phyloP scores from a whole-genome alignment of 2,888 invertebrate genomes.

The Eurytoma adleriae region DNA sequence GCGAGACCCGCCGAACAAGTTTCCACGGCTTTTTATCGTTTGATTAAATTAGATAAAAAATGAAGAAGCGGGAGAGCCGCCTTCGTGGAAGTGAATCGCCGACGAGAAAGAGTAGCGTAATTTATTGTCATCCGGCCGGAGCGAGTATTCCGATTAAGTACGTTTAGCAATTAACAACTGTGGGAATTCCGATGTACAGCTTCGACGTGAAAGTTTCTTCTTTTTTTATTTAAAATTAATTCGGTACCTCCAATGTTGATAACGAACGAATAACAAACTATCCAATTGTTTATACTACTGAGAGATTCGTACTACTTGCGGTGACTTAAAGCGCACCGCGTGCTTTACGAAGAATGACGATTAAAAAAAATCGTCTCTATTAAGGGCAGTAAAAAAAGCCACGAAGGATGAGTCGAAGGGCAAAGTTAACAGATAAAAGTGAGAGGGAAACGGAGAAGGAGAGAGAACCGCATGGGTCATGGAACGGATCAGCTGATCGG shows the following conservation, averaged over 20 bases:
- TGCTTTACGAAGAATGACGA: no score
- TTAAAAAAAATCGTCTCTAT: not conserved
- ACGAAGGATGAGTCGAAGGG: not conserved
- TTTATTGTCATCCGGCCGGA: slow-evolving; percentile 6
- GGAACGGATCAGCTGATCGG: slow-evolving; percentile 76
- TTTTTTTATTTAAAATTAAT: no score
- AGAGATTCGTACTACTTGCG: no score
- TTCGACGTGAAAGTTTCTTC: not conserved
- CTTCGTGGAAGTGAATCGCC: slow-evolving; percentile 2
- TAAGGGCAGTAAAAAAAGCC: not conserved
- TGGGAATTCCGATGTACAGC: no score
- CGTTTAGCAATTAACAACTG: not conserved
- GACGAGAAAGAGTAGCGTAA: not conserved
- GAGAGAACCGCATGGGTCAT: slow-evolving; percentile 69
- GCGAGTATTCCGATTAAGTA: not conserved
- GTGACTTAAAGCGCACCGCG: no score
- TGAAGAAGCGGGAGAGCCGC: not conserved
- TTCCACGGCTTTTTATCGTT: slow-evolving; percentile 42
- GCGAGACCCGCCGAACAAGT: slow-evolving; percentile 30
- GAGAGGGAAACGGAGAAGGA: slow-evolving; percentile 48
- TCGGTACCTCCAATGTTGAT: no score
- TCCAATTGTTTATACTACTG: no score
- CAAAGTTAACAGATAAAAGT: slow-evolving; percentile 14
- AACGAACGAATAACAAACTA: no score
- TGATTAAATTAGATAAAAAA: slow-evolving; percentile 49